Evolutionary conservation across 1,140 invertebrate genomes (phyloP).

Genomic region (Oscheius sp.): DNA sequence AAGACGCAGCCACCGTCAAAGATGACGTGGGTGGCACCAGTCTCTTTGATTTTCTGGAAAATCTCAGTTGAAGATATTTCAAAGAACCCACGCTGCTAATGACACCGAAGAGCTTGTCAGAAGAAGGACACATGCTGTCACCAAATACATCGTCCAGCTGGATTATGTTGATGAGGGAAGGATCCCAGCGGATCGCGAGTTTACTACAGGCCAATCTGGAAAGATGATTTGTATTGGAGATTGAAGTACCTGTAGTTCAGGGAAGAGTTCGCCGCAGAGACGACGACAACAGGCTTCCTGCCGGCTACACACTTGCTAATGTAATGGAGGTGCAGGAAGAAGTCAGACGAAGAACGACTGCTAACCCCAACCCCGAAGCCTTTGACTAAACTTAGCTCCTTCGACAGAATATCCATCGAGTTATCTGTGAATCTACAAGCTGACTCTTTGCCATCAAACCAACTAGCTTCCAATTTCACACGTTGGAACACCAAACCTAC

Average conservation of each 20-base stretch:
- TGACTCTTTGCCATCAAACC: too few species aligned
- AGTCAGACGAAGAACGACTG: neutral
- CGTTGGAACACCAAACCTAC: neutral
- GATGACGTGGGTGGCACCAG: too few species aligned
- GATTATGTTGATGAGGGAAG: conserved; percentile 14
- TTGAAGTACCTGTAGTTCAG: neutral
- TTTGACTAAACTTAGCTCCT: neutral
- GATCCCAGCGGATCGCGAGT: conserved; percentile 25
- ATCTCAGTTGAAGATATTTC: neutral
- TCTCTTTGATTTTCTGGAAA: neutral
- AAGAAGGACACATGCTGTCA: too few species aligned
- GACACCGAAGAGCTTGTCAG: too few species aligned
- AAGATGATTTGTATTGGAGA: neutral
- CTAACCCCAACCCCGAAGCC: neutral
- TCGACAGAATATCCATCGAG: neutral
- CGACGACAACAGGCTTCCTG: neutral
- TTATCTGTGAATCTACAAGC: too few species aligned
- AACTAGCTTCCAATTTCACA: neutral
- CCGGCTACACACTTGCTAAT: neutral
- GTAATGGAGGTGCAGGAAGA: conserved; percentile 4
- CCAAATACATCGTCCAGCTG: too few species aligned
- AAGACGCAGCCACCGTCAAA: too few species aligned
- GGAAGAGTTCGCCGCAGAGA: neutral
- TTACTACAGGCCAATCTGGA: conserved; percentile 34
- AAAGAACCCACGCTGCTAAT: too few species aligned